Percentiles rank a stretch among this genome's conserved stretches.
These are phyloP conservation scores for Drosophila elegans DNA, from an alignment of 1,140 invertebrate genomes.

Conservation along the genomic window DNA sequence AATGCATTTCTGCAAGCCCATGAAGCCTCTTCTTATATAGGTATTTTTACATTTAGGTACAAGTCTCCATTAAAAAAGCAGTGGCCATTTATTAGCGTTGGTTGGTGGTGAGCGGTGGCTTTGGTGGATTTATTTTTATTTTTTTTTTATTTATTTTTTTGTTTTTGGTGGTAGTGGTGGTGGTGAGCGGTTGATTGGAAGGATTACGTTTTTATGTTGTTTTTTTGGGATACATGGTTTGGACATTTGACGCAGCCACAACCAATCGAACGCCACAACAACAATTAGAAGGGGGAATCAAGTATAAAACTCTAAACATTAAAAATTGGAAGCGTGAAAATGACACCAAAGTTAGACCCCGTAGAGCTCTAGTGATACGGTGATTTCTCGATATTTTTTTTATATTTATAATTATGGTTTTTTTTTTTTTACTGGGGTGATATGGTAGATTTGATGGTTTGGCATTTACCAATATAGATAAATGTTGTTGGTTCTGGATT, in stretches of 20 bases:
- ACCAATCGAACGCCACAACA: constrained; percentile 69
- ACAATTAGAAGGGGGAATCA: constrained; percentile 42
- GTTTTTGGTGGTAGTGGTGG: constrained; percentile 1
- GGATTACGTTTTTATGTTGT: constrained; percentile 44
- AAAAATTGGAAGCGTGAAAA: constrained; percentile 75
- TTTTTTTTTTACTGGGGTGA: constrained; percentile 53
- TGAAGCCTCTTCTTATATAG: constrained; percentile 25
- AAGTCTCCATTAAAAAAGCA: constrained; percentile 43
- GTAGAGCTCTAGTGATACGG: constrained; percentile 80
- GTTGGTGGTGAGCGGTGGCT: constrained; percentile 51
- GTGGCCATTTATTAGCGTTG: constrained; percentile 56
- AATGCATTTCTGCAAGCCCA: constrained; percentile 35
- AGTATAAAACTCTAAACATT: constrained; percentile 47
- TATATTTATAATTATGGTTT: constrained; percentile 41
- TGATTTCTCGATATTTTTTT: constrained; percentile 57
- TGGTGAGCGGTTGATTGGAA: constrained; percentile 46
- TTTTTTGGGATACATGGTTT: constrained; percentile 49
- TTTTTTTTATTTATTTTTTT: constrained; percentile 24
- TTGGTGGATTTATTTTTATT: constrained; percentile 9
- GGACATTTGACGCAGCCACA: constrained; percentile 64
- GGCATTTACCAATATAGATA: constrained; percentile 44
- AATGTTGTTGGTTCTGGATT: constrained; percentile 56
- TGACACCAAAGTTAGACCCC: constrained; percentile 80
- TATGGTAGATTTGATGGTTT: constrained; percentile 54
- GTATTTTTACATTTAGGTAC: constrained; percentile 40